These are phyloP conservation scores for Camponotus pennsylvanicus DNA, from an alignment of 1,140 invertebrate genomes.

Conservation along the genomic window DNA sequence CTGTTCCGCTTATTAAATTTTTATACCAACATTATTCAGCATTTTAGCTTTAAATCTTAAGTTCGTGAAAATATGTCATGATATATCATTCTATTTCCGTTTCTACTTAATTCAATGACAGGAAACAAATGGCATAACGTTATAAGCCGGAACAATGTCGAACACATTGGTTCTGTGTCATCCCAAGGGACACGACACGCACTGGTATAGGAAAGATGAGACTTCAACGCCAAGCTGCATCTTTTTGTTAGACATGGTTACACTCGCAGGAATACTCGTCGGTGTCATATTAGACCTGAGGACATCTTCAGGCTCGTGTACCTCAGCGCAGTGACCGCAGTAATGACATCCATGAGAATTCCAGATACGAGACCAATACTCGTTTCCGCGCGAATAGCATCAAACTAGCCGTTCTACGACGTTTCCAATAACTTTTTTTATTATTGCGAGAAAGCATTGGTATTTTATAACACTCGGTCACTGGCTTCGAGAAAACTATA, in stretches of 20 bases:
- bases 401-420: not conserved
- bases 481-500: not conserved
- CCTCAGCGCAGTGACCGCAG: not conserved
- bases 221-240: conserved; percentile 6
- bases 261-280: not conserved
- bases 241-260: conserved; percentile 38
- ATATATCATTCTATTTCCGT: not conserved
- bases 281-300: conserved; percentile 8
- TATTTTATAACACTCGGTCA: not conserved
- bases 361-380: conserved; percentile 6
- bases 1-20: not conserved
- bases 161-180: conserved; percentile 12
- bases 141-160: conserved; percentile 9
- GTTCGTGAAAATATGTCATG: not conserved
- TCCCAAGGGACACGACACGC: conserved; percentile 11
- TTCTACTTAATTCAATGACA: conserved; percentile 2
- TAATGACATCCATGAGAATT: conserved; percentile 30
- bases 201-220: conserved; percentile 30
- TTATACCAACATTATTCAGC: not conserved
- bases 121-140: conserved; percentile 10
- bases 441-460: not conserved
- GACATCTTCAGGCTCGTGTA: conserved; percentile 14
- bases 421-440: conserved; percentile 4
- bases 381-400: not conserved
- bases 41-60: not conserved